Evolutionary conservation across 2,888 invertebrate genomes (phyloP).

Genomic region (Ethmia dodecea): DNA sequence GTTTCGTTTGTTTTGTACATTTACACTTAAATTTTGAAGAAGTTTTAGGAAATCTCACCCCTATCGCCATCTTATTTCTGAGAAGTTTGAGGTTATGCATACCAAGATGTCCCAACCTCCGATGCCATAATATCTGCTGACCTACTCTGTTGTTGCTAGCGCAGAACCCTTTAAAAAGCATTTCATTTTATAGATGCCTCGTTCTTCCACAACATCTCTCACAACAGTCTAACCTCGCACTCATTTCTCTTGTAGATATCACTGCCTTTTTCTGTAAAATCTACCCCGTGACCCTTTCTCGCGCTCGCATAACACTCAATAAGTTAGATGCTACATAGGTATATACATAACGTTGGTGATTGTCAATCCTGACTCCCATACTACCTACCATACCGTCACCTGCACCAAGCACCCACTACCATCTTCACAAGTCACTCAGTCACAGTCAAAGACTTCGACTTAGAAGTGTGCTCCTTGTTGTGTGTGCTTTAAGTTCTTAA

Average conservation of each 20-base stretch:
- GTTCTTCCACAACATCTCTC: neutral
- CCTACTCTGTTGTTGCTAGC: neutral
- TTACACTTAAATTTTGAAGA: neutral
- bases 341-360: neutral
- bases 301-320: neutral
- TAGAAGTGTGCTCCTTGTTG: too few relatives aligned
- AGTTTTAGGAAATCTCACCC: neutral
- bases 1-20: slow-evolving; percentile 3
- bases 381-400: neutral
- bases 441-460: too few relatives aligned
- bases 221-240: neutral
- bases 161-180: neutral
- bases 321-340: slow-evolving; percentile 1
- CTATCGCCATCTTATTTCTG: neutral
- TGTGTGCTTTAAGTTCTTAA: neutral
- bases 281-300: neutral
- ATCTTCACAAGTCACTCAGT: neutral
- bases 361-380: too few relatives aligned
- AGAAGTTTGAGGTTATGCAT: neutral
- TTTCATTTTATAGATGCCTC: slow-evolving; percentile 1
- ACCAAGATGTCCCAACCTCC: slow-evolving; percentile 2
- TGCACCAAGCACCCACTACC: neutral
- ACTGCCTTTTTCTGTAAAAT: neutral
- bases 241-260: neutral
- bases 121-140: neutral